Percentiles rank a stretch among this genome's conserved stretches.
phyloP scores from a whole-genome alignment of 2,797 vertebrate species.

The Lithobates sylvaticus region DNA sequence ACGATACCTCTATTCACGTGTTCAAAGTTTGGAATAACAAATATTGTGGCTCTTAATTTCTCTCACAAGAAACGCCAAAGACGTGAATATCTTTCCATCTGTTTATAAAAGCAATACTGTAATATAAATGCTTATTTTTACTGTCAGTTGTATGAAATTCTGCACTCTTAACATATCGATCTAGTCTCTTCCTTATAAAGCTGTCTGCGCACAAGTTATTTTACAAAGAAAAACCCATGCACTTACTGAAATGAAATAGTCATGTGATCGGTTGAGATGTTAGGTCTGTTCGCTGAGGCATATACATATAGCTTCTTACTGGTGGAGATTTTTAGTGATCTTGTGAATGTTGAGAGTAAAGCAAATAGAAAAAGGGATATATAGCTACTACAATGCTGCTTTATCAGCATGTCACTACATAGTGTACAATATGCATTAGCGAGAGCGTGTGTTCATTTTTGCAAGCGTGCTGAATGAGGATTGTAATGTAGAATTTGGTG shows the following conservation, averaged over 20 bases:
- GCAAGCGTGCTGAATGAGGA: conserved; percentile 29
- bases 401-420: conserved; percentile 30
- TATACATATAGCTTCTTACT: not conserved
- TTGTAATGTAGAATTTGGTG: conserved; percentile 27
- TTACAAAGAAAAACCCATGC: conserved; percentile 65
- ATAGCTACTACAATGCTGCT: conserved; percentile 39
- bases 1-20: conserved; percentile 61
- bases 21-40: conserved; percentile 74
- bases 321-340: not conserved
- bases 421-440: conserved; percentile 19
- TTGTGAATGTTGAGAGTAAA: conserved; percentile 32
- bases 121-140: conserved; percentile 82
- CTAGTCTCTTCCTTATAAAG: conserved; percentile 77
- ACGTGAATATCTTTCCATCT: conserved; percentile 80
- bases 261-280: conserved; percentile 32
- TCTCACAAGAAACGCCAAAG: conserved; percentile 87
- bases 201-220: conserved; percentile 81
- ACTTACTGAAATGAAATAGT: conserved; percentile 60
- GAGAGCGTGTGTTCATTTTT: conserved; percentile 6
- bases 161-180: conserved; percentile 79
- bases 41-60: conserved; percentile 67
- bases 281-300: conserved; percentile 4
- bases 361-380: conserved; percentile 40
- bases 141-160: conserved; percentile 70
- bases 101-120: conserved; percentile 88